phyloP scores from a whole-genome alignment of 2,113 vertebrate genomes.

The Litocranius walleri region DNA sequence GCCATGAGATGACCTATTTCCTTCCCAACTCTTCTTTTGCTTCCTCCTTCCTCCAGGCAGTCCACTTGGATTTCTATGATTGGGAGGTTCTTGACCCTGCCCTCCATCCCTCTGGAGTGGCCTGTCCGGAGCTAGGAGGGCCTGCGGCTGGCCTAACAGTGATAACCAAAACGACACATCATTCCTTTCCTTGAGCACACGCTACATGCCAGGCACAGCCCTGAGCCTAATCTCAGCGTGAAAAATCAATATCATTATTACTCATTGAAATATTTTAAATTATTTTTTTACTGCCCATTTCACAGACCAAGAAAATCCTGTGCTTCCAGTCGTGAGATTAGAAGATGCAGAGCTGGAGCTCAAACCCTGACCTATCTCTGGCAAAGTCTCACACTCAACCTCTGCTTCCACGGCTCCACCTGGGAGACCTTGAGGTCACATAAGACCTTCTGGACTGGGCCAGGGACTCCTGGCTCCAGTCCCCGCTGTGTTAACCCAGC shows the following conservation, averaged over 20 bases:
- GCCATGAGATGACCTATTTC: background rate
- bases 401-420: background rate
- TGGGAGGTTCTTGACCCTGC: background rate
- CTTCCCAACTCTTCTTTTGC: background rate
- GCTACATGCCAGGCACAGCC: rapidly evolving
- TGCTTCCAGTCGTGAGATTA: background rate
- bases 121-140: background rate
- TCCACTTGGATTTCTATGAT: background rate
- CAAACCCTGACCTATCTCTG: background rate
- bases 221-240: background rate
- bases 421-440: background rate
- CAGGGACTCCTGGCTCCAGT: background rate
- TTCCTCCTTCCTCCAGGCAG: conserved; percentile 23
- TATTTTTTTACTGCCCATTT: background rate
- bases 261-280: background rate
- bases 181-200: background rate
- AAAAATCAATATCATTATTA: background rate
- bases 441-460: background rate
- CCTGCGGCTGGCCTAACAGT: background rate
- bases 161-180: background rate
- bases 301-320: background rate
- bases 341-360: background rate
- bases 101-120: background rate
- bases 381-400: background rate
- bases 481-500: background rate